Percentiles rank a stretch among this genome's conserved stretches.
Conservation (phyloP, 35 echinoderm and acorn worm species). For the Apostichopus californicus region DNA sequence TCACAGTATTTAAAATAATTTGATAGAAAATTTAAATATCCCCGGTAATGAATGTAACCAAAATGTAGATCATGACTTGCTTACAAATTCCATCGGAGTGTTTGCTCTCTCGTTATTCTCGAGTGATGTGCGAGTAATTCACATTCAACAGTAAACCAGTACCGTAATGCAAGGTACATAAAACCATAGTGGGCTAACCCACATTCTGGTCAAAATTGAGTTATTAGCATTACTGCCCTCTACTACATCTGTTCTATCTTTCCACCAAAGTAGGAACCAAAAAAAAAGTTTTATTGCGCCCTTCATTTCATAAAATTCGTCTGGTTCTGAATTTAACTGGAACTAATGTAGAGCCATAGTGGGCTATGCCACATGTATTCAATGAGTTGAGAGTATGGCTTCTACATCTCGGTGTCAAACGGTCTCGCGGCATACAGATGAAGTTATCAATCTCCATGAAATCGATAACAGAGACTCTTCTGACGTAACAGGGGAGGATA, state of each 20-base stretch:
- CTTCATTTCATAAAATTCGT: not conserved
- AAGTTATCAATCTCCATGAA: not conserved
- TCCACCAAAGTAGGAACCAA: not conserved
- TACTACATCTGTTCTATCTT: not conserved
- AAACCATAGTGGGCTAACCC: slow-evolving; percentile 54
- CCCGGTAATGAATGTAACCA: too few relatives aligned
- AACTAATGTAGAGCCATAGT: not conserved
- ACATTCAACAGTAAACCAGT: too few relatives aligned
- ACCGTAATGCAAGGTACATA: slow-evolving; percentile 4
- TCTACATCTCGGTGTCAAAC: slow-evolving; percentile 28
- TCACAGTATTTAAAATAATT: too few relatives aligned
- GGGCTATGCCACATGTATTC: not conserved
- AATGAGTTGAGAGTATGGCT: not conserved
- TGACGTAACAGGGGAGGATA: not conserved
- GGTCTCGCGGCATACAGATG: not conserved
- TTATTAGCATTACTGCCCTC: not conserved
- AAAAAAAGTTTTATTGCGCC: not conserved
- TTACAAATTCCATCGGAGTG: too few relatives aligned
- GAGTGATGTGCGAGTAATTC: too few relatives aligned
- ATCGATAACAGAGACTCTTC: not conserved
- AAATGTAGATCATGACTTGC: too few relatives aligned
- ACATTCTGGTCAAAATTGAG: slow-evolving; percentile 9
- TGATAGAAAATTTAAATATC: too few relatives aligned
- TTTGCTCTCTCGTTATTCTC: too few relatives aligned
- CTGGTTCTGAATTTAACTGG: not conserved